phyloP scores from a whole-genome alignment of 2,797 vertebrate species.

The Simalia tracyae region DNA sequence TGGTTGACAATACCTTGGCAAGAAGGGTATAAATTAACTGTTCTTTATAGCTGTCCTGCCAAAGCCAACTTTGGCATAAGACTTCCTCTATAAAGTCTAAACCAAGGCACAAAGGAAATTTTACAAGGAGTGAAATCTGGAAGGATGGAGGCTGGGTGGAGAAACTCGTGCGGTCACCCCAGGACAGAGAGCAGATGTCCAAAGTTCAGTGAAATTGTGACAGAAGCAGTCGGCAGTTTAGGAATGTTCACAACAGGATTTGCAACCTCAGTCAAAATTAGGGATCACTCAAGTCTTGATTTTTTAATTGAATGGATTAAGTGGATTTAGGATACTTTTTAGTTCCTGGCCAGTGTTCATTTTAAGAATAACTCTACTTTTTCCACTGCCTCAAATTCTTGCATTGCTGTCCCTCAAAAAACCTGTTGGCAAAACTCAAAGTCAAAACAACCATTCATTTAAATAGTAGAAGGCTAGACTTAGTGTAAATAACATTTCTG shows the following conservation, averaged over 20 bases:
- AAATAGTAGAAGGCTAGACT: background rate
- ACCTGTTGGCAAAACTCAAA: background rate
- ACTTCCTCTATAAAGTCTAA: background rate
- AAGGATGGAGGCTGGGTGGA: rapidly evolving
- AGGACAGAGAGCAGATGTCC: conserved; percentile 1
- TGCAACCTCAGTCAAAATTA: background rate
- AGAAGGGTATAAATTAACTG: conserved; percentile 30
- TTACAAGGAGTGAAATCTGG: background rate
- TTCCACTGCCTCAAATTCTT: background rate
- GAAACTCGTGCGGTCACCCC: background rate
- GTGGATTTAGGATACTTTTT: background rate
- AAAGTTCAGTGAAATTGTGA: background rate
- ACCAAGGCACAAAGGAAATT: conserved; percentile 7
- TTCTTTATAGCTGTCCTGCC: conserved; percentile 5
- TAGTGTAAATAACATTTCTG: background rate
- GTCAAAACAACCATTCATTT: background rate
- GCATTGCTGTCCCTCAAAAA: background rate
- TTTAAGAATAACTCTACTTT: background rate
- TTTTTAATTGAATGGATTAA: background rate
- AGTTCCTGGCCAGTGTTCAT: background rate
- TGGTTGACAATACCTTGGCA: conserved; percentile 34
- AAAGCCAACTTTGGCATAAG: background rate
- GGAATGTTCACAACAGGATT: background rate
- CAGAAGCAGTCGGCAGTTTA: background rate
- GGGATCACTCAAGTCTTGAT: background rate